These are phyloP conservation scores for Sciurus niger DNA, from an alignment of 2,113 vertebrate genomes.

Conservation along the genomic window DNA sequence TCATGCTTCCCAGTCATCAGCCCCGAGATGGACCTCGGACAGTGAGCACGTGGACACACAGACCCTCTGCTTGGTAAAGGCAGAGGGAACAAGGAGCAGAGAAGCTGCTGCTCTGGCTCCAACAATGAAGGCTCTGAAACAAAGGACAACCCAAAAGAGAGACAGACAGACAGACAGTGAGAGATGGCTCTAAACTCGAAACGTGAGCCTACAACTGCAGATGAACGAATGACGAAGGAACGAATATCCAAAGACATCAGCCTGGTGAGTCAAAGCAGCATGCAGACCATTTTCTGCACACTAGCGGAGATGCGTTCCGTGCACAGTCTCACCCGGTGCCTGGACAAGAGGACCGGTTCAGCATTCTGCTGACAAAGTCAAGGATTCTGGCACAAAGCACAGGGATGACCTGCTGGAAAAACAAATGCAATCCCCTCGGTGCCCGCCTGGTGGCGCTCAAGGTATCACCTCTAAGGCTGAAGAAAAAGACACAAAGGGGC, in stretches of 20 bases:
- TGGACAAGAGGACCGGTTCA: not conserved
- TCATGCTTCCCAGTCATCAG: fast-evolving
- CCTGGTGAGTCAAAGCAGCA: not conserved
- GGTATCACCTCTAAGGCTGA: not conserved
- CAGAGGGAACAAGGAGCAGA: not conserved
- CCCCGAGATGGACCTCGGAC: fast-evolving
- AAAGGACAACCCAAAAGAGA: not conserved
- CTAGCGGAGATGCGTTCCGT: not conserved
- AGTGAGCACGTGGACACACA: not conserved
- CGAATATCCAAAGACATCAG: not conserved
- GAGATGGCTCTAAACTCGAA: not conserved
- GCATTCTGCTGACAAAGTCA: not conserved
- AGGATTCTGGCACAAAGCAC: not conserved
- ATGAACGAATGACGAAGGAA: not conserved
- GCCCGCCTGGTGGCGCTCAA: not conserved
- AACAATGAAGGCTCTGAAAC: no score
- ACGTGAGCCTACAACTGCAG: fast-evolving
- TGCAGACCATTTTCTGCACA: not conserved
- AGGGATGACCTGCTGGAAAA: not conserved
- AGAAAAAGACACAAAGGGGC: no score
- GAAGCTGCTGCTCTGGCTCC: not conserved
- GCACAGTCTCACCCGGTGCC: not conserved
- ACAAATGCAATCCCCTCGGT: fast-evolving
- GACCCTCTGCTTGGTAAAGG: not conserved
- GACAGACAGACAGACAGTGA: no score